Base-by-base conservation (phyloP, 37 sponge, comb jelly and placozoan species). In the Aplysina aerophoba region DNA sequence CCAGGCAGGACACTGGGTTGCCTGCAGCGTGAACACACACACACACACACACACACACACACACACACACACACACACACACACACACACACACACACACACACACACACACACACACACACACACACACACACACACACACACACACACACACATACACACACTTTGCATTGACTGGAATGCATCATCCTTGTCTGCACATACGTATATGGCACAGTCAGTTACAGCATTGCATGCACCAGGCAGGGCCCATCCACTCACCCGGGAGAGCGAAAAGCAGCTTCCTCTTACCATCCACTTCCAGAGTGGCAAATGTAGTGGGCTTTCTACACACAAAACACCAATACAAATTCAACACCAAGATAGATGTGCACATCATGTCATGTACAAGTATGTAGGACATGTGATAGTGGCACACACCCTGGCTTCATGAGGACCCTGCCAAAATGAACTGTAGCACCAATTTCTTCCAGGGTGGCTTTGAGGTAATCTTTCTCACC, bases 401-500 rank as follows among this genome's bases (percentile, higher is more conserved):
- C 39, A 28, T 58, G 21, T 33, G 12, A 31, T 55, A 80, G 14
- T 19, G 12, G 19, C 1, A 65, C 87, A 33, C 85, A 95, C 96
- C 99, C 99, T 60, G 99, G 99, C 34, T 97, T 99, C 92, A 99
- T 92, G 67, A 92, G 83, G 35, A 97, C 96, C 67, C 96, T 64
- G 38, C 99, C 99, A 92, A 99, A 99, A 61, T 95, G 97, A 55
- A 99, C 83, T 38, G 34, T 73, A 22, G 88, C 95, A 27, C 84
- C 85, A 57, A 99, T 80, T 15, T 90, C 81, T 71, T 87, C 86
- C 61, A 99, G 59, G 15, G 93, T 92, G 28, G 96, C 89, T 59
- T 99, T 99, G 71, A 99, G 55, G 15, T 91, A 81, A 55, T 99
- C 99, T 86, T 91, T 95, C 59, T 99, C 97, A 72, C 99, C 99